phyloP scores from a whole-genome alignment of 2,797 vertebrate genomes.

The Argya squamiceps region DNA sequence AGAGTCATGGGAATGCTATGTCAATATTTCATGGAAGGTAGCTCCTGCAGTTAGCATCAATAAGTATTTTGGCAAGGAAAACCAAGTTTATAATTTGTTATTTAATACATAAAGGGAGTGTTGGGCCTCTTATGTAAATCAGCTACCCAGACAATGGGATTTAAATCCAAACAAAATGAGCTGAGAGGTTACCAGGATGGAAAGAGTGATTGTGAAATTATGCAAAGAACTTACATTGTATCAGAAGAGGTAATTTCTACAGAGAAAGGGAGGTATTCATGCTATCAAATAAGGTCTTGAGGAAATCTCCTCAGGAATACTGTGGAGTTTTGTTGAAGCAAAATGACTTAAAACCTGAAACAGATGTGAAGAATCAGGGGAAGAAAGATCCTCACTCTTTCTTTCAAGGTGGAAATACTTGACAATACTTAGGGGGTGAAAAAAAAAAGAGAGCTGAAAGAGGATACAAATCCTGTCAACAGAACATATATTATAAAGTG shows the following conservation, averaged over 20 bases:
- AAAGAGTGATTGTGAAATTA: conserved; percentile 36
- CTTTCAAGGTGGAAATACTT: neutral
- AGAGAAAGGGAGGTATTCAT: neutral
- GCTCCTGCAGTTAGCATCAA: neutral
- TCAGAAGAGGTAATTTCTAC: conserved; percentile 26
- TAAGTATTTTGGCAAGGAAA: conserved; percentile 8
- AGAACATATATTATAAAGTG: neutral
- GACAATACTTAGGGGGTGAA: fast-evolving
- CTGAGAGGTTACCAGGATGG: conserved; percentile 19
- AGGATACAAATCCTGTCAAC: neutral
- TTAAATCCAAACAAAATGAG: conserved; percentile 19
- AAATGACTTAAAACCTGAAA: conserved; percentile 18
- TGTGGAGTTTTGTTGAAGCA: neutral
- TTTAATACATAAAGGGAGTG: neutral
- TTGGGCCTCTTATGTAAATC: conserved; percentile 42
- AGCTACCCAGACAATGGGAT: neutral
- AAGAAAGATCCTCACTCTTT: neutral
- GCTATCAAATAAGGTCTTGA: neutral
- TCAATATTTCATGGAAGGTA: neutral
- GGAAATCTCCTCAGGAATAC: conserved; percentile 34
- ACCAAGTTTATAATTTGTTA: neutral
- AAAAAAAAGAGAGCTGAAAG: neutral
- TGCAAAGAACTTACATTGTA: neutral
- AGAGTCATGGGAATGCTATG: neutral
- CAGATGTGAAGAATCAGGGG: neutral